Evolutionary conservation across 2,113 vertebrate genomes (phyloP).

Genomic region (Nipponia nippon): DNA sequence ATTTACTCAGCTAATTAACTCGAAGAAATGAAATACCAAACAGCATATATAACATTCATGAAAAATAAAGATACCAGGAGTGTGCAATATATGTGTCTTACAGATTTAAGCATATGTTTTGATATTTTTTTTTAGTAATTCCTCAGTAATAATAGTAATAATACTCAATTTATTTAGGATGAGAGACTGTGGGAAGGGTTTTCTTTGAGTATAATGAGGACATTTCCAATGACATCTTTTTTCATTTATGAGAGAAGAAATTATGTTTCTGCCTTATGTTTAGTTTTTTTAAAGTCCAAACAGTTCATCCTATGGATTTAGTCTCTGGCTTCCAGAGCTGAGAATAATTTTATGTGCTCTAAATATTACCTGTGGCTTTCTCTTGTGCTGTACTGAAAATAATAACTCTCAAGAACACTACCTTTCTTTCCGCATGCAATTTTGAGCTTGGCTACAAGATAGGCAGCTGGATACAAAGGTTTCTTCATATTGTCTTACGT

Average conservation of each 20-base stretch:
- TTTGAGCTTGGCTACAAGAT: not conserved
- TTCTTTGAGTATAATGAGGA: not conserved
- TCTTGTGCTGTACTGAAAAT: not conserved
- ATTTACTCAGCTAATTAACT: constrained; percentile 26
- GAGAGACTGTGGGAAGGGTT: not conserved
- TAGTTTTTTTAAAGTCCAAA: not conserved
- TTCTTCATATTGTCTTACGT: not conserved
- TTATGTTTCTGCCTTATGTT: not conserved
- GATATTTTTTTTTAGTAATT: not conserved
- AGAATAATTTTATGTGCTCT: not conserved
- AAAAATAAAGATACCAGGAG: not conserved
- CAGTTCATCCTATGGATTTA: not conserved
- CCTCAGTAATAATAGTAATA: not conserved
- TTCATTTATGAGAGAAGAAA: not conserved
- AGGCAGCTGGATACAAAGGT: not conserved
- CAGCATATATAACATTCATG: not conserved
- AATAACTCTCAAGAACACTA: not conserved
- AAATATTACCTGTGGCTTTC: not conserved
- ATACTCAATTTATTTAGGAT: not conserved
- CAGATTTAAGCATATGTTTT: not conserved
- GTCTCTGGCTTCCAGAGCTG: not conserved
- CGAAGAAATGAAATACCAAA: not conserved
- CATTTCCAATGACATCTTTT: not conserved
- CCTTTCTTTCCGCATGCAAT: not conserved
- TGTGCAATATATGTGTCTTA: not conserved